Conservation (phyloP, 2,888 invertebrate genomes). For the Tupiocoris notatus region DNA sequence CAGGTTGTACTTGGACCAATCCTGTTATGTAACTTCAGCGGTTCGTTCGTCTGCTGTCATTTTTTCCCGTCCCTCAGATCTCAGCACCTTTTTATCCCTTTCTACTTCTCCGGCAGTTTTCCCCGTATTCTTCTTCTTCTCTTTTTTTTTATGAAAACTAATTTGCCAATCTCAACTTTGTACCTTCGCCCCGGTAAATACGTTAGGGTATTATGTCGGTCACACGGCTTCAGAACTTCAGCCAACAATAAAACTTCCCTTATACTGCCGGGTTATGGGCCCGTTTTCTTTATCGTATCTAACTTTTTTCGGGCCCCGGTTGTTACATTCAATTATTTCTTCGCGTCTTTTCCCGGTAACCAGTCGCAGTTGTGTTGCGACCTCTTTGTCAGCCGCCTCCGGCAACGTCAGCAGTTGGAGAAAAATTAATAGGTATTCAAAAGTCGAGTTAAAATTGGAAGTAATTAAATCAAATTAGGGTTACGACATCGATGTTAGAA, state of each 20-base stretch:
- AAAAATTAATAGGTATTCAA: no score
- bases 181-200: conserved; percentile 9
- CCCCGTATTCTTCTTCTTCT: no score
- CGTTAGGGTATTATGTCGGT: conserved; percentile 1
- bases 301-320: not conserved
- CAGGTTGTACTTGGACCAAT: not conserved
- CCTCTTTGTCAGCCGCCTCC: no score
- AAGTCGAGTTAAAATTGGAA: no score
- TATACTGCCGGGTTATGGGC: not conserved
- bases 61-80: not conserved
- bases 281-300: not conserved
- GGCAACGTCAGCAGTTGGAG: no score
- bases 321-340: not conserved
- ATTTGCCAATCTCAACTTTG: conserved; percentile 6
- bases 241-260: not conserved
- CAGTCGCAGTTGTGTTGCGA: no score
- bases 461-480: no score
- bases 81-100: not conserved
- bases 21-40: conserved; percentile 26
- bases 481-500: no score
- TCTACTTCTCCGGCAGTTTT: not conserved
- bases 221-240: not conserved
- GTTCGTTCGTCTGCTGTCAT: conserved; percentile 21
- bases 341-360: not conserved
- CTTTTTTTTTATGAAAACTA: conserved; percentile 2